Evolutionary conservation across 2,888 invertebrate species (phyloP).

Genomic region (Neoscelio sp.): DNA sequence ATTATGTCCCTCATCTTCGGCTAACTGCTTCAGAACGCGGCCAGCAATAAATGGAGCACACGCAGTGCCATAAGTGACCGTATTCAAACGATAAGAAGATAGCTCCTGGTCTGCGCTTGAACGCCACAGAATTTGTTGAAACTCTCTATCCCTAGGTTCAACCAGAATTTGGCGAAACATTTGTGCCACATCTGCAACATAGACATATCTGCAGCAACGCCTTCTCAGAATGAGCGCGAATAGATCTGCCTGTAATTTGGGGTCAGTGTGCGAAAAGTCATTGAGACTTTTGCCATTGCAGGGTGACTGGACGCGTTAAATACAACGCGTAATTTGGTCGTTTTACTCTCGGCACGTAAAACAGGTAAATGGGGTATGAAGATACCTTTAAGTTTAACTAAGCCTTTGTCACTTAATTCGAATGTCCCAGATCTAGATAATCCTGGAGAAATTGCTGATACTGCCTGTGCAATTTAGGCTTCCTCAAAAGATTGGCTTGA

Average conservation of each 20-base stretch:
- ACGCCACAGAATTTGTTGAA: constrained; percentile 15
- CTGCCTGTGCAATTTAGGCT: constrained; percentile 63
- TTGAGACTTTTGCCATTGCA: constrained; percentile 38
- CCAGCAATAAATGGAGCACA: neutral
- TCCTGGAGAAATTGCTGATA: constrained; percentile 67
- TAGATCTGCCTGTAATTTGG: constrained; percentile 9
- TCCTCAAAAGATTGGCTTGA: constrained; percentile 43
- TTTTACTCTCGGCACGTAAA: constrained; percentile 28
- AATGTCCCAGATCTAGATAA: constrained; percentile 59
- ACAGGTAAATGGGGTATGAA: too few relatives aligned
- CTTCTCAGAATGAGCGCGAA: constrained; percentile 1
- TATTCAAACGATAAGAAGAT: neutral
- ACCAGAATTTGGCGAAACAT: constrained; percentile 38
- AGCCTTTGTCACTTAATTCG: too few relatives aligned
- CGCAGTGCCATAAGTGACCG: constrained; percentile 19
- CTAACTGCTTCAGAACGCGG: neutral
- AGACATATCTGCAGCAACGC: too few relatives aligned
- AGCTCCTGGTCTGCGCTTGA: neutral
- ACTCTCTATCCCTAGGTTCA: neutral
- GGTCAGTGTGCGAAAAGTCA: constrained; percentile 28
- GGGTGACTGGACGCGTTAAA: constrained; percentile 44
- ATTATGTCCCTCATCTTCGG: neutral
- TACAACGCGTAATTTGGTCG: constrained; percentile 42
- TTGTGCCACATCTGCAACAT: constrained; percentile 17
- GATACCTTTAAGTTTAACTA: too few relatives aligned